A percentile compares a stretch with the other conserved stretches of the same genome.
phyloP scores from a whole-genome alignment of 1,140 invertebrate genomes.

The Hirudo medicinalis region DNA sequence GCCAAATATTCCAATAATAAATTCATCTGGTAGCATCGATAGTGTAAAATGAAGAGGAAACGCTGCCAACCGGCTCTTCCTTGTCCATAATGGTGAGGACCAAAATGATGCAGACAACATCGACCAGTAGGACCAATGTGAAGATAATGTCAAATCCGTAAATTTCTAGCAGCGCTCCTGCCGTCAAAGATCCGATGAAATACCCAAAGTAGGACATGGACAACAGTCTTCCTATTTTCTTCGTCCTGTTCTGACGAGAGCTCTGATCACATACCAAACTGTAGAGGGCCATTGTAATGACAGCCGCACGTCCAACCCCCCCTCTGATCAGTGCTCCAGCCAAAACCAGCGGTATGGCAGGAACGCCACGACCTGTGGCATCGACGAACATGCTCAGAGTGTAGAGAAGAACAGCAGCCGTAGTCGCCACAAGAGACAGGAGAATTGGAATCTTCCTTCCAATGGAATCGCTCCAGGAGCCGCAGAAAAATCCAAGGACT shows the following conservation, averaged over 20 bases:
- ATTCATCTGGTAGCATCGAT: no score
- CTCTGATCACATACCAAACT: constrained; percentile 37
- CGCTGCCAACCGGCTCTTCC: background rate
- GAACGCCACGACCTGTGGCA: constrained; percentile 17
- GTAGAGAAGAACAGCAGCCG: constrained; percentile 34
- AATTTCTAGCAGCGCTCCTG: constrained; percentile 31
- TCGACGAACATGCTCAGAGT: constrained; percentile 27
- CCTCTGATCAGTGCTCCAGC: constrained; percentile 33
- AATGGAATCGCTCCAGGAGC: constrained; percentile 36
- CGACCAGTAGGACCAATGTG: constrained; percentile 27
- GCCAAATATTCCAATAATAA: background rate
- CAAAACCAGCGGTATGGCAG: constrained; percentile 27
- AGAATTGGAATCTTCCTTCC: constrained; percentile 34
- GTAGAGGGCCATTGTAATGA: constrained; percentile 40
- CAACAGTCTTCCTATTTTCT: constrained; percentile 31
- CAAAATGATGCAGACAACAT: constrained; percentile 28
- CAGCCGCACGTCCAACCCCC: constrained; percentile 35
- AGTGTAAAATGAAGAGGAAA: no score
- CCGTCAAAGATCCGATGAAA: constrained; percentile 34
- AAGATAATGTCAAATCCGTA: constrained; percentile 30
- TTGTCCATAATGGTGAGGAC: constrained; percentile 27
- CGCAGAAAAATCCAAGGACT: constrained; percentile 36
- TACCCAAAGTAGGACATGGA: constrained; percentile 40
- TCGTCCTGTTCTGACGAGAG: constrained; percentile 16
- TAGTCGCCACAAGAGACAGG: constrained; percentile 34